Evolutionary conservation across 2,113 vertebrate genomes (phyloP).

Genomic region (Crocuta crocuta): DNA sequence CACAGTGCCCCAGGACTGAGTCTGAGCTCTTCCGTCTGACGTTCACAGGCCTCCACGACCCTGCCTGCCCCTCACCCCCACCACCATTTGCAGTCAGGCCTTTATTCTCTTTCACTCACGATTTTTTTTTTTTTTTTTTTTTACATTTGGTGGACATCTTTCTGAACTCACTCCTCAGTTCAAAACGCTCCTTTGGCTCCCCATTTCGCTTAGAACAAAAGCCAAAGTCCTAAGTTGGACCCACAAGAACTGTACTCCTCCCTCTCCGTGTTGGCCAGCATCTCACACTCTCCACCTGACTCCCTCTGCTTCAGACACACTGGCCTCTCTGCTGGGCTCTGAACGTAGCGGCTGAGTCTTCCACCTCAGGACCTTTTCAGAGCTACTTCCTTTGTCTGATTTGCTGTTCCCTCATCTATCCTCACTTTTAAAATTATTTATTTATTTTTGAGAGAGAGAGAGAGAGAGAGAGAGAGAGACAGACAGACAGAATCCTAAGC

Average conservation of each 20-base stretch:
- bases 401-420: background rate
- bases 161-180: background rate
- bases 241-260: background rate
- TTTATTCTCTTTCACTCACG: background rate
- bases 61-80: background rate
- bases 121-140: background rate
- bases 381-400: background rate
- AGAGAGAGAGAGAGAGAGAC: too few species aligned
- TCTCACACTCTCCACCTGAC: background rate
- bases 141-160: background rate
- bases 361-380: background rate
- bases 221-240: background rate
- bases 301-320: background rate
- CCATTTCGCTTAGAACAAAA: constrained; percentile 45
- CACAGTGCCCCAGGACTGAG: background rate
- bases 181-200: background rate
- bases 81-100: background rate
- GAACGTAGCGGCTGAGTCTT: background rate
- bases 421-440: background rate
- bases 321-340: background rate
- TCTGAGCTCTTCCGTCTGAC: background rate
- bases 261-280: background rate
- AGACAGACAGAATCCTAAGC: too few species aligned
- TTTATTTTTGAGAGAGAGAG: too few species aligned
- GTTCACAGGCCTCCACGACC: background rate